Conservation (phyloP, 1,140 invertebrate species). For the Colletes latitarsis region DNA sequence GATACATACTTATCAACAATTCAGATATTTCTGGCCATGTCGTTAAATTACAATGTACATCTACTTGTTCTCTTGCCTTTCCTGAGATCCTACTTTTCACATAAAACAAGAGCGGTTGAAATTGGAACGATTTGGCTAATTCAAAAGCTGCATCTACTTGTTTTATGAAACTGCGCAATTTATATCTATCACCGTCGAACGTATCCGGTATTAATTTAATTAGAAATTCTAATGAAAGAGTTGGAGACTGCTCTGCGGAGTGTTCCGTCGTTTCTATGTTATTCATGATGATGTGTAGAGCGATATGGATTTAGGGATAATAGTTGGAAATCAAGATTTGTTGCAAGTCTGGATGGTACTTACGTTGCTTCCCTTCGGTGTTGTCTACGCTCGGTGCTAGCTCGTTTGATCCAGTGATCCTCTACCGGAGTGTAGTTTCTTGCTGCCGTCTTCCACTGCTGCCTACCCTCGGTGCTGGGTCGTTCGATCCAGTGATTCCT, state of each 20-base stretch:
- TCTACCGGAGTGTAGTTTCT: too few species aligned
- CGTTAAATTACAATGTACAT: background rate
- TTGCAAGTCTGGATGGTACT: background rate
- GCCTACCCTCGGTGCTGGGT: too few species aligned
- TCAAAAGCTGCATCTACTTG: background rate
- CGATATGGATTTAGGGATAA: background rate
- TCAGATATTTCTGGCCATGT: background rate
- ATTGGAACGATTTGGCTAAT: background rate
- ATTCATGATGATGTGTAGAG: background rate
- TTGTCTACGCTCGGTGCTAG: background rate
- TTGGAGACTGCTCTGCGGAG: background rate
- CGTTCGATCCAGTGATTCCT: too few species aligned
- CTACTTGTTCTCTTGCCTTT: background rate
- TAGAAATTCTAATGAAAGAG: background rate
- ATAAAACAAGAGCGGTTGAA: background rate
- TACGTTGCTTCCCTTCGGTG: background rate
- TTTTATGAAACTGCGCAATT: conserved; percentile 9
- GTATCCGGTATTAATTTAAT: background rate
- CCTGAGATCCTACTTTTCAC: background rate
- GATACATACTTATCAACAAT: background rate
- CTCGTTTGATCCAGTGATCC: background rate
- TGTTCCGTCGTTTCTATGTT: background rate
- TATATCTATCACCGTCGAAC: conserved; percentile 4
- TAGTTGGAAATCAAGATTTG: background rate
- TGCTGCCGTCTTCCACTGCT: too few species aligned